Base-by-base conservation (phyloP, 2,888 invertebrate genomes). In the Nebria brevicollis region DNA sequence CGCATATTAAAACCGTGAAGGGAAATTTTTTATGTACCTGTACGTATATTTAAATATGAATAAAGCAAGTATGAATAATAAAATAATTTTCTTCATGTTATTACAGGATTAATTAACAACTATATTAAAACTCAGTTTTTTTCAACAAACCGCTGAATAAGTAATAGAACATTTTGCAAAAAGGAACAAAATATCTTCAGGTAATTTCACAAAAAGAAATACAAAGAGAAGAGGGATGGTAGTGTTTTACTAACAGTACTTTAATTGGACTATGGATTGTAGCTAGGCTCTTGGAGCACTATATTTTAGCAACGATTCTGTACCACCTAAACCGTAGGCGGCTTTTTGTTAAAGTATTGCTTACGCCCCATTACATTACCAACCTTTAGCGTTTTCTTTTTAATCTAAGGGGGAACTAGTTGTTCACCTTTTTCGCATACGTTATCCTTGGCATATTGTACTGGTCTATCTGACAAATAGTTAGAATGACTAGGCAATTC, bases 361-460 rank as follows among this genome's bases (percentile, higher is more conserved):
- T 83, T 82, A 86, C 86, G 86, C 85, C 85, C 86, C 85, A 86
- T 86, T 86, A 85, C 86, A 84, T 84, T 85, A 84, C 85, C 85
- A 84, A 84, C 84, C 85, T 84, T 83, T 85, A 85, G 81, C 81
- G 85, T 85, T 85, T 85, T 85, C 80, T 81, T 82, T 82, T 82
- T 82, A 82, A 82, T 82, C 82, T 81, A 70, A 25, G 81, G 66
- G 77, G 66, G 34, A 11, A n/a, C 66, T 25, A 70, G 70, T 26
- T 25, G 70, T 70, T 70, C 70, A 34, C 70, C 70, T 70, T 34
- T 70, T 34, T 13, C 54, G 13, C 54, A 54, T 54, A 54, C 54
- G 54, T 54, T 54, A 8, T 54, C 54, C 54, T 54, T 54, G 54
- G 54, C 54, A 54, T 54, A 54, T 54, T 54, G 8, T 13, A 54